phyloP scores from a whole-genome alignment of 2,797 vertebrate genomes.

The Oryzias sinensis region DNA sequence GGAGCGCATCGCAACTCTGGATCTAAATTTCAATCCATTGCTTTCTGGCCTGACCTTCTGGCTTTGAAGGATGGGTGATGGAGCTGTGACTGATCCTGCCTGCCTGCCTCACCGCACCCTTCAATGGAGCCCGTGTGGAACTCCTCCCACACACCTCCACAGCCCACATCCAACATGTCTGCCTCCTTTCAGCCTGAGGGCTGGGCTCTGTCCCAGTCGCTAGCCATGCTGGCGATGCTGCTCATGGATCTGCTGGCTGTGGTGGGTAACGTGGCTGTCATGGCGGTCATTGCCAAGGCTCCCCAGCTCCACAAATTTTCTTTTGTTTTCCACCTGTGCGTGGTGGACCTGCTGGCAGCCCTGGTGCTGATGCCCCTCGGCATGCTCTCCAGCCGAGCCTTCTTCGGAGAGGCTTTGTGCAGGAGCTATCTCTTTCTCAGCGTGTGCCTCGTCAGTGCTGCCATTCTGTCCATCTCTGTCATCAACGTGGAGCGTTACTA shows the following conservation, averaged over 20 bases:
- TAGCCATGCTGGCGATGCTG: slow-evolving; percentile 94
- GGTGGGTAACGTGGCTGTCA: slow-evolving; percentile 91
- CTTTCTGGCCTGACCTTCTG: slow-evolving; percentile 67
- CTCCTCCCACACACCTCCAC: slow-evolving; percentile 74
- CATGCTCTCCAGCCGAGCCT: slow-evolving; percentile 89
- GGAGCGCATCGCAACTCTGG: slow-evolving; percentile 18
- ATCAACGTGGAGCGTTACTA: slow-evolving; percentile 98
- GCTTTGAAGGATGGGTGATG: slow-evolving; percentile 90
- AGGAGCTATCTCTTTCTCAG: slow-evolving; percentile 95
- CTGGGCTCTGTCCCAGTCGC: slow-evolving; percentile 82
- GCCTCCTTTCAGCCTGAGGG: slow-evolving; percentile 74
- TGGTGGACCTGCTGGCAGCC: slow-evolving; percentile 96
- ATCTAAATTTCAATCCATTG: slow-evolving; percentile 51
- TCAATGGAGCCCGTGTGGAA: slow-evolving; percentile 94
- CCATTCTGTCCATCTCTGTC: slow-evolving; percentile 96
- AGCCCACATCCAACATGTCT: slow-evolving; percentile 78
- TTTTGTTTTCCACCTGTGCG: slow-evolving; percentile 98
- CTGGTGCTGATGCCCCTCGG: slow-evolving; percentile 96
- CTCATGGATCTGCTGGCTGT: slow-evolving; percentile 93
- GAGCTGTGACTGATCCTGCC: slow-evolving; percentile 81
- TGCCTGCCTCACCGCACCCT: slow-evolving; percentile 74
- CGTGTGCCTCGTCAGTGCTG: slow-evolving; percentile 92
- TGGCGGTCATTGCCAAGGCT: slow-evolving; percentile 93
- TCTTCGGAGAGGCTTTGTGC: slow-evolving; percentile 90
- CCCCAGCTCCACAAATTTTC: slow-evolving; percentile 95